Evolutionary conservation across 2,797 vertebrate genomes (phyloP), one percentile per base, ranked within the genome.

Genomic region (Cheirogaleus major): DNA sequence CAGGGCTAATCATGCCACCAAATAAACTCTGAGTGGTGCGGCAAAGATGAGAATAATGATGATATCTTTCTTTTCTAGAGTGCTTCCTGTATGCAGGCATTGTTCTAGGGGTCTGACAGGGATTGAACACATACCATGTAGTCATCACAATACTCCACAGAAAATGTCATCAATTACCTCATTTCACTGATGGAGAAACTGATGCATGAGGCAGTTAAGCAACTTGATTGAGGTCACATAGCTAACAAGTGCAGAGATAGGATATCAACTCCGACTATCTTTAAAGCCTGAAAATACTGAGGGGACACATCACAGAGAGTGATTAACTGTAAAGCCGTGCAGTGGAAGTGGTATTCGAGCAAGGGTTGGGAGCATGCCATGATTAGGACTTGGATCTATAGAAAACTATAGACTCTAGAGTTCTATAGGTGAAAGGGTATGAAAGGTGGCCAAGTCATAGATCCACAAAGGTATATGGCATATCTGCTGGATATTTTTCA

Each of bases 261-360:
- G 23, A 59, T 84, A 48, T 92, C 45, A 23, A 45, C 13, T 50
- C 59, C 55, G 35, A 25, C 38, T 86, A 20, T 70, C 45, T 85
- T 27, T n/a, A 88, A 67, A 88, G 12, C 10, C 65, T 95, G 32
- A 76, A 70, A 88, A 87, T 80, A 27, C 15, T 35, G 41, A 90
- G 27, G 20, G 52, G 12, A 30, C 4, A 81, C 32, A 89, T 20
- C 0, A 7, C 2, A 63, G n/a, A 4, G 3, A 22, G 12, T 13
- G 14, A 83, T 59, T 6, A 63, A 41, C 1, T 48, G 22, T 45
- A 38, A 84, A 80, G 13, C 45, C 67, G 59, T 69, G 13, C 23
- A 73, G 9, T 32, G 10, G 3, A 84, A 59, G 25, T 9, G 11
- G n/a, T 55, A 50, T 67, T 73, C 52, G 41, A 89, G 59, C n/a